Evolutionary conservation across 2,113 vertebrate species (phyloP).

Genomic region (Phyllostomus hastatus): DNA sequence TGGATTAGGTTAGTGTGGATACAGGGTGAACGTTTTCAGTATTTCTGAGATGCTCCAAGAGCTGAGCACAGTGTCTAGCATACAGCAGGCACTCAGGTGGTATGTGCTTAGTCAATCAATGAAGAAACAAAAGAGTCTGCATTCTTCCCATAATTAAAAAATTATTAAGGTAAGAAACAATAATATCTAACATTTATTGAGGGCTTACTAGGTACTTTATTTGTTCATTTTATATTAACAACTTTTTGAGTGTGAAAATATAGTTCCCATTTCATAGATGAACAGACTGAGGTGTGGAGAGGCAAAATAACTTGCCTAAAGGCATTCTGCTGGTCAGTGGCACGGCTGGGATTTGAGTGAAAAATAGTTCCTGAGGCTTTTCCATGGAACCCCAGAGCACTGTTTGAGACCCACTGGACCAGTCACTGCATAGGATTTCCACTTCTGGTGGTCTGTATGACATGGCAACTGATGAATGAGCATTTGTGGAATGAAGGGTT

Average conservation of each 20-base stretch:
- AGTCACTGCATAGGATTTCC: not conserved
- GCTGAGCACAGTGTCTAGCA: not conserved
- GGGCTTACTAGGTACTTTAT: not conserved
- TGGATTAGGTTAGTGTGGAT: not conserved
- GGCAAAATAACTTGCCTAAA: not conserved
- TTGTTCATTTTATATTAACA: not conserved
- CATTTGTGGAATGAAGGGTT: not conserved
- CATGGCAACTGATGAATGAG: not conserved
- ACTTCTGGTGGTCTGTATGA: not conserved
- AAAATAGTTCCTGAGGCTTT: not conserved
- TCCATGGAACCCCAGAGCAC: not conserved
- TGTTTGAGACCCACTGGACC: not conserved
- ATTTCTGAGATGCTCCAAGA: not conserved
- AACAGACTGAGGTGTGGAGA: not conserved
- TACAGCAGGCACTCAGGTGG: not conserved
- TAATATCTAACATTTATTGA: not conserved
- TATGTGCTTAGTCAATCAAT: not conserved
- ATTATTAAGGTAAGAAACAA: not conserved
- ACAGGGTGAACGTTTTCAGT: not conserved
- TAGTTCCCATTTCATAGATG: not conserved
- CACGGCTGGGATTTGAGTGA: not conserved
- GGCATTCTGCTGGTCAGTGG: not conserved
- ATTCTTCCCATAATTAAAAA: not conserved
- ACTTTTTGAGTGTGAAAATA: not conserved
- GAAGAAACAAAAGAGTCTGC: not conserved